Evolutionary conservation across 2,797 vertebrate genomes (phyloP).

Genomic region (Otus scops): DNA sequence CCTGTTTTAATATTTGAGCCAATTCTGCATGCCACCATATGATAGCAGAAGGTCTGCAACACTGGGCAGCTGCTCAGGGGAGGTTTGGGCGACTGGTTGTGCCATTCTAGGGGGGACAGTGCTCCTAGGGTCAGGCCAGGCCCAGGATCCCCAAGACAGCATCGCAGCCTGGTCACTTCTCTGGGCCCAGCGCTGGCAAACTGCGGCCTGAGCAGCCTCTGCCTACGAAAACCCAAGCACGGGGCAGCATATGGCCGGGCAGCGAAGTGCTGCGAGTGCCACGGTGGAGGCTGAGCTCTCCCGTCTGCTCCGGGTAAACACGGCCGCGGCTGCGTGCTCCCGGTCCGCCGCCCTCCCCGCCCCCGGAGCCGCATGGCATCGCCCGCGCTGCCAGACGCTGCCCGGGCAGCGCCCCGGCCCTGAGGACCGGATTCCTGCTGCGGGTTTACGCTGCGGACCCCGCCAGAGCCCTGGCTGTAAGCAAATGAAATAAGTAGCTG

Average conservation of each 20-base stretch:
- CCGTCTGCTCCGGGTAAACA: not conserved
- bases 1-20: too few species aligned
- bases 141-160: accelerated
- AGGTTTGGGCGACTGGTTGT: not conserved
- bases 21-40: too few species aligned
- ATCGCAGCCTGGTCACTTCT: accelerated
- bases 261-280: not conserved
- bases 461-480: not conserved
- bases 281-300: not conserved
- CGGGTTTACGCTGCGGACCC: accelerated
- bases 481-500: not conserved
- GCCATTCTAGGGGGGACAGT: accelerated
- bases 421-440: not conserved
- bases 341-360: not conserved
- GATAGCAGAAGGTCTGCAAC: too few species aligned
- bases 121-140: not conserved
- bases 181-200: not conserved
- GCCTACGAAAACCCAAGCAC: accelerated
- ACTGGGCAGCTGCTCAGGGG: not conserved
- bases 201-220: not conserved
- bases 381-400: not conserved
- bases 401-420: not conserved
- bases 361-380: accelerated
- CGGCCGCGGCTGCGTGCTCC: not conserved
- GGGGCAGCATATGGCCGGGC: not conserved